Percentiles rank a stretch among this genome's conserved stretches.
Evolutionary conservation across 2,113 vertebrate species (phyloP).

Genomic region (Ailurus styani): DNA sequence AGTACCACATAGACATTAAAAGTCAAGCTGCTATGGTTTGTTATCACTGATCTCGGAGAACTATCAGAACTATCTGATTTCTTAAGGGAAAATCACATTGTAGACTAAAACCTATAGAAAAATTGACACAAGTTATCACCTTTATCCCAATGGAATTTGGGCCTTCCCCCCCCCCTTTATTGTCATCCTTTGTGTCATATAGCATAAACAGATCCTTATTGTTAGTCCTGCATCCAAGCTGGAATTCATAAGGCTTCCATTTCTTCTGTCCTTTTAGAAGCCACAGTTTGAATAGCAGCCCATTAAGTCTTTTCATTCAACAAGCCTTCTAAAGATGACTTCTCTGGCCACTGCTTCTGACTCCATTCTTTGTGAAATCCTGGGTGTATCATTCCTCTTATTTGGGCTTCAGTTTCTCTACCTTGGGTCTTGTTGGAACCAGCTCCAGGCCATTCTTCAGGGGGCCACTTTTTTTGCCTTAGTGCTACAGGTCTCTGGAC

Average conservation of each 20-base stretch:
- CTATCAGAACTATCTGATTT: slow-evolving; percentile 6
- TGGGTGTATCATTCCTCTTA: not conserved
- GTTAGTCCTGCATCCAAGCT: slow-evolving; percentile 90
- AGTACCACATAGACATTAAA: not conserved
- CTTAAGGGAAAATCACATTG: not conserved
- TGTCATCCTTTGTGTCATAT: not conserved
- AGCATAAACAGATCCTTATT: slow-evolving; percentile 72
- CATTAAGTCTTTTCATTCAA: slow-evolving; percentile 92
- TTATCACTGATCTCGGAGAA: not conserved
- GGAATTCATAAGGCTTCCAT: slow-evolving; percentile 88
- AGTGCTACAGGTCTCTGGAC: not conserved
- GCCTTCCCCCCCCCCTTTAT: not conserved
- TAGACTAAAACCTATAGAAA: slow-evolving; percentile 10
- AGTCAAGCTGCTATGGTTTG: not conserved
- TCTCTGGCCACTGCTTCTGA: not conserved
- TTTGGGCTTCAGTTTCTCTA: not conserved
- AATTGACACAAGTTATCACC: not conserved
- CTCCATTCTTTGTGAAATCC: not conserved
- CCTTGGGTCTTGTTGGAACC: not conserved
- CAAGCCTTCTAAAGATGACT: slow-evolving; percentile 82
- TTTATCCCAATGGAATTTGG: not conserved
- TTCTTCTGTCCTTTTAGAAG: slow-evolving; percentile 94
- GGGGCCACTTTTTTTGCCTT: not conserved
- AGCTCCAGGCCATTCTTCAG: not conserved
- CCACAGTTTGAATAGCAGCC: slow-evolving; percentile 90